These are phyloP conservation scores for Apteryx mantelli DNA, from an alignment of 2,113 vertebrate species.

Conservation along the genomic window DNA sequence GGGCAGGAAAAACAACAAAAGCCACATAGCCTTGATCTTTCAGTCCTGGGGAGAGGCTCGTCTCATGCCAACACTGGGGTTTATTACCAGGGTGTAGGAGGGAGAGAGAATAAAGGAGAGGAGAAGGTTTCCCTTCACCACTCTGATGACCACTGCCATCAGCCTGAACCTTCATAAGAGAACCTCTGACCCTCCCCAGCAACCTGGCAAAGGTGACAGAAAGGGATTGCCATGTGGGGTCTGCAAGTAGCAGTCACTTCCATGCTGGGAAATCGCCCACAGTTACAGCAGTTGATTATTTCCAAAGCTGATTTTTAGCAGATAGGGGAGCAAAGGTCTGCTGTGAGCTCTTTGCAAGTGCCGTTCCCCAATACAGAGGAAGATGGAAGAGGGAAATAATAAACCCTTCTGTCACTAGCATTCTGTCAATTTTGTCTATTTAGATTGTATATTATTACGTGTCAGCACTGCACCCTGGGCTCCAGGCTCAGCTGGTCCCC, in stretches of 20 bases:
- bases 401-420: not conserved
- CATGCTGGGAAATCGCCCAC: no score
- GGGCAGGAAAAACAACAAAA: not conserved
- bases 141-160: not conserved
- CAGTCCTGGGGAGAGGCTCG: not conserved
- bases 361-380: not conserved
- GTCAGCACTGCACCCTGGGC: accelerated
- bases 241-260: no score
- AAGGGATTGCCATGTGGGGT: not conserved
- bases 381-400: not conserved
- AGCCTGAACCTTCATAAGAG: not conserved
- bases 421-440: not conserved
- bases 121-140: not conserved
- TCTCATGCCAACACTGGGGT: not conserved
- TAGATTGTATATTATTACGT: accelerated
- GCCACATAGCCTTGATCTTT: not conserved
- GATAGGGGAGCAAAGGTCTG: not conserved
- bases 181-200: not conserved
- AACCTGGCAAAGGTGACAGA: not conserved
- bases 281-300: not conserved
- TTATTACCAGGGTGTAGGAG: not conserved
- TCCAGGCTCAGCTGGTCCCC: not conserved
- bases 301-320: not conserved
- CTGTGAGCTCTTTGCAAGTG: not conserved
- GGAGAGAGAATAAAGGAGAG: not conserved